These are phyloP conservation scores for Sesia apiformis DNA, from an alignment of 2,888 invertebrate genomes.

Conservation along the genomic window DNA sequence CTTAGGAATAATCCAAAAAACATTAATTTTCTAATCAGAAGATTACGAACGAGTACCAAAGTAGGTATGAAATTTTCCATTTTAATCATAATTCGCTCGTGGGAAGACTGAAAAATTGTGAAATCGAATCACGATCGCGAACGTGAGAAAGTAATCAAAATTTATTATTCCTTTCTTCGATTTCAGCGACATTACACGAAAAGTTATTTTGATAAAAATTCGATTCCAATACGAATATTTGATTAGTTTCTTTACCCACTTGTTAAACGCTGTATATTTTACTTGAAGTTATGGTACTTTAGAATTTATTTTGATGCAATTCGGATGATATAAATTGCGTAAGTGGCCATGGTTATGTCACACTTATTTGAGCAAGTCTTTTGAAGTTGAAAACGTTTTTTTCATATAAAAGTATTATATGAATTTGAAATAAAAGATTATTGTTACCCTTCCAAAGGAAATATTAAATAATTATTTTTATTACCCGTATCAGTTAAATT, in stretches of 20 bases:
- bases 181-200: conserved; percentile 44
- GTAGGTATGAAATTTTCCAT: conserved; percentile 42
- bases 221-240: conserved; percentile 24
- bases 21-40: neutral
- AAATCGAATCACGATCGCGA: conserved; percentile 64
- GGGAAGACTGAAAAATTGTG: conserved; percentile 51
- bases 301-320: too few species aligned
- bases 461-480: too few species aligned
- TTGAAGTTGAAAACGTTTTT: too few species aligned
- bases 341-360: too few species aligned
- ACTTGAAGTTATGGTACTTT: too few species aligned
- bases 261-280: too few species aligned
- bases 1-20: neutral
- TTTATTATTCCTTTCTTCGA: conserved; percentile 63
- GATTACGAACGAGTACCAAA: conserved; percentile 2
- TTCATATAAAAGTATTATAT: too few species aligned
- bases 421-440: too few species aligned
- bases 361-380: too few species aligned
- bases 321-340: too few species aligned
- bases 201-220: conserved; percentile 43
- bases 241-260: conserved; percentile 8
- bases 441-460: too few species aligned
- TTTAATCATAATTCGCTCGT: conserved; percentile 54
- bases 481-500: too few species aligned
- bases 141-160: conserved; percentile 70